Conservation (phyloP, 2,797 vertebrate genomes). For the Acanthornis magna region DNA sequence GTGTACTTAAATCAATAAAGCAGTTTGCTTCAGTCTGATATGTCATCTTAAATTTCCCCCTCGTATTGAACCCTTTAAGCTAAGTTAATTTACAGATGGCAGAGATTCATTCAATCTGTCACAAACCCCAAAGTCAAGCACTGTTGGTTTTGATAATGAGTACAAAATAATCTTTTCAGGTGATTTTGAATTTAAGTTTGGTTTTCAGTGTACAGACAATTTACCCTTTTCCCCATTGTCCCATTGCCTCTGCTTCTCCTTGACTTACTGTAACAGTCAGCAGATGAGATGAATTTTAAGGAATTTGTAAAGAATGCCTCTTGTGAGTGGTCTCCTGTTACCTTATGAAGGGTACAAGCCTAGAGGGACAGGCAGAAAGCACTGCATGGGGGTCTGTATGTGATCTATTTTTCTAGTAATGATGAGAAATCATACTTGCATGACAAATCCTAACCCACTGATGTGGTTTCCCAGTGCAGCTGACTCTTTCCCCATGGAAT, state of each 20-base stretch:
- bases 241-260: background rate
- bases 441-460: conserved; percentile 16
- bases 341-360: conserved; percentile 66
- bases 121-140: background rate
- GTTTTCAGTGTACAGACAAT: background rate
- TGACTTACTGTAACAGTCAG: conserved; percentile 2
- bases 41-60: background rate
- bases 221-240: background rate
- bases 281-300: background rate
- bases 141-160: background rate
- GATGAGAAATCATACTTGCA: conserved; percentile 11
- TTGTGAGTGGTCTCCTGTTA: conserved; percentile 29
- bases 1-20: background rate
- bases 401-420: conserved; percentile 40
- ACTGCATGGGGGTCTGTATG: background rate
- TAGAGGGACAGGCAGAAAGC: conserved; percentile 52
- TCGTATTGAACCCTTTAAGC: background rate
- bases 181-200: background rate
- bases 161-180: background rate
- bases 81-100: background rate
- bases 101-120: background rate
- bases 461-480: conserved; percentile 14
- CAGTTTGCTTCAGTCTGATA: background rate
- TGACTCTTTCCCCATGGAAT: conserved; percentile 25
- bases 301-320: background rate